Conservation (phyloP, 2,888 invertebrate genomes). For the Parochlus steinenii region DNA sequence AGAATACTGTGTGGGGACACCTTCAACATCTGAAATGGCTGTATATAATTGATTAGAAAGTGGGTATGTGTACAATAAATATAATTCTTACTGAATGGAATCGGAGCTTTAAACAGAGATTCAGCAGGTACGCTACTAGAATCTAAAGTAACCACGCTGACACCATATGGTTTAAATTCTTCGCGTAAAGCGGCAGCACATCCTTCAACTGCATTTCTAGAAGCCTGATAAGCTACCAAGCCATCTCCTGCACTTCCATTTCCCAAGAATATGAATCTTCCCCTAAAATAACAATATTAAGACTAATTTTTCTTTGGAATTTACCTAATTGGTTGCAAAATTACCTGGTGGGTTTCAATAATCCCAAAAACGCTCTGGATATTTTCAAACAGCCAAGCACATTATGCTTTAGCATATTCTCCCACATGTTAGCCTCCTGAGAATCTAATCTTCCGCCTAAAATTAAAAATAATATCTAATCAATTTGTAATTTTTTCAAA, state of each 20-base stretch:
- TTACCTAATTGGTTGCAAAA: not conserved
- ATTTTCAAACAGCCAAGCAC: constrained; percentile 57
- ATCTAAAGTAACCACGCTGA: constrained; percentile 59
- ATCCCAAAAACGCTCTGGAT: constrained; percentile 56
- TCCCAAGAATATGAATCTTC: constrained; percentile 51
- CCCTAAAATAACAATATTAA: constrained; percentile 20
- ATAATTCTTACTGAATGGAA: constrained; percentile 29
- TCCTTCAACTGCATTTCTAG: constrained; percentile 62
- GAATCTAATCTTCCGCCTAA: constrained; percentile 15
- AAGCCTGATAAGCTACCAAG: constrained; percentile 39
- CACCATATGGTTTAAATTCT: constrained; percentile 49
- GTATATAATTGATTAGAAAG: constrained; percentile 3
- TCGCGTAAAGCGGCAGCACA: constrained; percentile 56
- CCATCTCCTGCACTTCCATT: constrained; percentile 33
- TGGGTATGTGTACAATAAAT: not conserved
- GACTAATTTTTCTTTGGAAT: not conserved
- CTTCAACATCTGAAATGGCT: constrained; percentile 31
- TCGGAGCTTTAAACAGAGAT: constrained; percentile 48
- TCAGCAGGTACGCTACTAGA: constrained; percentile 49
- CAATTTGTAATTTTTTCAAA: constrained; percentile 34
- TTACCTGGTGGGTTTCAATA: constrained; percentile 39
- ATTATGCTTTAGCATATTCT: constrained; percentile 48
- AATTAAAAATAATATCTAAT: not conserved
- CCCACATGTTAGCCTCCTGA: constrained; percentile 38
- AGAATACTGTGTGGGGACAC: constrained; percentile 46